Evolutionary conservation across 2,888 invertebrate species (phyloP), one percentile per base, ranked within the genome.

Genomic region (Leptarthrus brevirostris): DNA sequence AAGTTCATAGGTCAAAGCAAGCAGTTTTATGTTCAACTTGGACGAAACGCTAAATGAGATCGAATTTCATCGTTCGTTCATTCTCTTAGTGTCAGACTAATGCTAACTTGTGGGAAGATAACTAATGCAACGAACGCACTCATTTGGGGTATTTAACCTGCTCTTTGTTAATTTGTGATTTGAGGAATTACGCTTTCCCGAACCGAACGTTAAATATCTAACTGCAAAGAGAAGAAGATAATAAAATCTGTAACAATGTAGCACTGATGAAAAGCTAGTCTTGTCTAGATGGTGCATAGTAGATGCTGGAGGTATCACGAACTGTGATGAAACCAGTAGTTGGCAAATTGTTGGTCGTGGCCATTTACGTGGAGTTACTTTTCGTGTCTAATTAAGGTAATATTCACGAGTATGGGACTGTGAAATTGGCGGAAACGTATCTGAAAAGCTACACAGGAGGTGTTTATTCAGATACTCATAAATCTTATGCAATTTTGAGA

Each of bases 1-100:
- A 49, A 49, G 49, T 49, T 49, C 49, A 20, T 20, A 49, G 49
- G 49, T 49, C 49, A 49, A 49, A 49, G 18, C 20, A 12, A 16
- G 49, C 18, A 18, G 16, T 20, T 49, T 49, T 49, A n/a, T n/a
- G 49, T 49, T 18, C 12, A 18, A 49, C n/a, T 49, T 20, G 5
- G 40, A 40, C 12, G 3, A 3, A 12, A 47, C n/a, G 18, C n/a
- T 49, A 18, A 49, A 49, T 18, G 49, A 49, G 49, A 49, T 49
- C 49, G 18, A 18, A 49, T 49, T 14, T 20, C 49, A 16, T 49
- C n/a, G 20, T 4, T 49, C 2, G 5, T 2, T 18, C 0, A 3
- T 20, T 49, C 16, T 8, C 1, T 1, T 12, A 40, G 12, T 40
- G 40, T 8, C 40, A 40, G 40, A 12, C 8, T 30, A 30, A 30